Base-by-base conservation (phyloP, 1,140 invertebrate species). In the Pseudobourletiella spinata region DNA sequence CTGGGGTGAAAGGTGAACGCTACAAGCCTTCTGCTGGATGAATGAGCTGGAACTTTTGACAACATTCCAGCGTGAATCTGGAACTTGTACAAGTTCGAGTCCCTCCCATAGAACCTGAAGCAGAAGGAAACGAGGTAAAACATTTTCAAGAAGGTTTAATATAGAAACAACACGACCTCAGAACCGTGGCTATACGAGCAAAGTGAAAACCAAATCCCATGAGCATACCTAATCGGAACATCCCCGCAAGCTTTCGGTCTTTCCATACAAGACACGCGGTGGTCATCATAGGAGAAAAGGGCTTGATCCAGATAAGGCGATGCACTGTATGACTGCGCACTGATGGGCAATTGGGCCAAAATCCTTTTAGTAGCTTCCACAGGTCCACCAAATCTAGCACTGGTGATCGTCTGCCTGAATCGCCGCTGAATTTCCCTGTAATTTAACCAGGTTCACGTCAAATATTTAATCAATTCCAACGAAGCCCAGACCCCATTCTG, bases 1-100 rank as follows among this genome's bases (percentile, higher is more conserved):
- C 85, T 89, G 0, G 94, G 95, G 78, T 98, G 95, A 76, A 95
- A 97, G n/a, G 90, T 95, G 74, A 96, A 97, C 8, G 94, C 92
- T n/a, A 96, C 93, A 1, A 97, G 79, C 67, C 91, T 75, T 69
- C 89, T 79, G 11, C 20, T 20, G 6, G 50, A 54, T 14, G 79
- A 77, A 58, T 79, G 78, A 11, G 80, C 80, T 26, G 74, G 74
- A 66, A 80, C 76, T 75, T 80, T 79, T 50, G 80, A 80, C 63
- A 82, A 72, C 44, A 86, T 79, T 61, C 92, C 86, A 18, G 89
- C 86, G 76, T 92, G 84, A 72, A 96, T 87, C 75, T 87, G 81
- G 76, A 91, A 92, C 75, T 90, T 91, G n/a, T 94, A 76, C 22
- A 92, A 78, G 18, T 88, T 89, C 0, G 91, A 92, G 73, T 95